Conservation (phyloP, 2,113 vertebrate species). For the Poeciliopsis retropinna region DNA sequence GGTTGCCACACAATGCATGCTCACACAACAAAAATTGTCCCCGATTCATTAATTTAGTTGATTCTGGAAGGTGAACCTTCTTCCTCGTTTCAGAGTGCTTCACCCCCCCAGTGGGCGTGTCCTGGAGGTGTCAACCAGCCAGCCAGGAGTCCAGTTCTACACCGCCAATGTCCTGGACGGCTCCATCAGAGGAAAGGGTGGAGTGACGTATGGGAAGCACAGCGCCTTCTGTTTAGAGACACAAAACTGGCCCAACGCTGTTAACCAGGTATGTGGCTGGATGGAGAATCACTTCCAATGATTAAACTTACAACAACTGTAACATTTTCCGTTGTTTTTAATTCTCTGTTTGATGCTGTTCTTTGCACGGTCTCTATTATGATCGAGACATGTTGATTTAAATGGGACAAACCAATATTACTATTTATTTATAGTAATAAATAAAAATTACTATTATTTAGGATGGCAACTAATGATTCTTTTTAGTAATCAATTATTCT, state of each 20-base stretch:
- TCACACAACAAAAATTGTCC: not conserved
- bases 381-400: too few relatives aligned
- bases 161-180: slow-evolving; percentile 94
- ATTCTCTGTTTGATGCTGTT: too few relatives aligned
- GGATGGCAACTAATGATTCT: too few relatives aligned
- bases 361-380: too few relatives aligned
- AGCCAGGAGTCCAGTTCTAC: slow-evolving; percentile 95
- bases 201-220: slow-evolving; percentile 84
- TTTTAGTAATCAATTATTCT: too few relatives aligned
- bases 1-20: slow-evolving; percentile 71
- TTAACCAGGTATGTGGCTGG: slow-evolving; percentile 86
- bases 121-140: slow-evolving; percentile 88
- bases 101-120: slow-evolving; percentile 84
- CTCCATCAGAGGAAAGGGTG: slow-evolving; percentile 85
- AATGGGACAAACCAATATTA: too few relatives aligned
- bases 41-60: not conserved
- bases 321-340: too few relatives aligned
- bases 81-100: slow-evolving; percentile 76
- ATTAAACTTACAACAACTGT: too few relatives aligned
- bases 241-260: slow-evolving; percentile 92
- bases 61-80: not conserved
- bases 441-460: too few relatives aligned
- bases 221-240: slow-evolving; percentile 93
- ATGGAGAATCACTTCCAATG: too few relatives aligned
- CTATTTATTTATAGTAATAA: too few relatives aligned